Evolutionary conservation across 2,888 invertebrate genomes (phyloP).

Genomic region (Lissonota sp.): DNA sequence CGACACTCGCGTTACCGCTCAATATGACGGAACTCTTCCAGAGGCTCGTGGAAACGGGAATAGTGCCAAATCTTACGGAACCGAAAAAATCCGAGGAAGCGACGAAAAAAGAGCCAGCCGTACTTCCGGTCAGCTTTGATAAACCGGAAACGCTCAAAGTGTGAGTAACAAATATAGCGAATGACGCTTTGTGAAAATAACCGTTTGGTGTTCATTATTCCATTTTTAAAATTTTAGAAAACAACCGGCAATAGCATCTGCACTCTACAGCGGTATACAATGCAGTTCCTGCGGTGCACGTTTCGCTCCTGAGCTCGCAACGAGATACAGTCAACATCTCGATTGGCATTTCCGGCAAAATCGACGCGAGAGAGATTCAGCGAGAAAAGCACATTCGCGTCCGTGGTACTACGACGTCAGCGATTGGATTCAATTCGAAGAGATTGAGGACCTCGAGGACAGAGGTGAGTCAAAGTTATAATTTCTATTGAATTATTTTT

Average conservation of each 20-base stretch:
- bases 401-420: constrained; percentile 95
- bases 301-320: constrained; percentile 95
- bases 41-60: constrained; percentile 94
- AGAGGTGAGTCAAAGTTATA: constrained; percentile 85
- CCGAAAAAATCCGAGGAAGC: constrained; percentile 78
- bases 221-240: constrained; percentile 84
- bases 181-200: constrained; percentile 14
- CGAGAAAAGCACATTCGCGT: constrained; percentile 92
- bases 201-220: constrained; percentile 30
- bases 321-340: constrained; percentile 96
- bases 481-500: constrained; percentile 24
- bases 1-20: constrained; percentile 82
- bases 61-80: constrained; percentile 85
- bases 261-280: constrained; percentile 95
- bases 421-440: constrained; percentile 98
- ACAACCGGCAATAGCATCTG: constrained; percentile 89
- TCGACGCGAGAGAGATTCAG: constrained; percentile 93
- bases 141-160: constrained; percentile 90
- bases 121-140: constrained; percentile 88
- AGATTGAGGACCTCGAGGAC: constrained; percentile 95
- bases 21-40: constrained; percentile 94
- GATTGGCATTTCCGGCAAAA: constrained; percentile 99
- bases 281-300: constrained; percentile 98
- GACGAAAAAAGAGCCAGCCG: constrained; percentile 79
- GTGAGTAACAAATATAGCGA: constrained; percentile 83